phyloP scores from a whole-genome alignment of 2,113 vertebrate genomes.

The Zonotrichia leucophrys region DNA sequence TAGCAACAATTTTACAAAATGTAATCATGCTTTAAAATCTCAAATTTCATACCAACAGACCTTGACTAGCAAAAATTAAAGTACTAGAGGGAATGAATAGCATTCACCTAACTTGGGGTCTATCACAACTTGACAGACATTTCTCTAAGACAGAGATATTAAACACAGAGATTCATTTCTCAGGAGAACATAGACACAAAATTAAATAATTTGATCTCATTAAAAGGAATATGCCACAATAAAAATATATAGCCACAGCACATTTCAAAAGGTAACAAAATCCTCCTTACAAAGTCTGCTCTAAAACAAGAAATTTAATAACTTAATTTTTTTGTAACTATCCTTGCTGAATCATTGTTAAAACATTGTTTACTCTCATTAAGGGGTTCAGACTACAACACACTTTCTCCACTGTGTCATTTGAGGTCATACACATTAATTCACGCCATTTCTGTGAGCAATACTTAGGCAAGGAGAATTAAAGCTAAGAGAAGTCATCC shows the following conservation, averaged over 20 bases:
- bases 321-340: not conserved
- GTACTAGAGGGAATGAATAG: not conserved
- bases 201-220: not conserved
- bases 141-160: not conserved
- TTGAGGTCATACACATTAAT: not conserved
- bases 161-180: not conserved
- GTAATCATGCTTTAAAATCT: not conserved
- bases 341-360: not conserved
- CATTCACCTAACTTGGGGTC: not conserved
- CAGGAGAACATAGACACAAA: not conserved
- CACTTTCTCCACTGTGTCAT: fast-evolving
- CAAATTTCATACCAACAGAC: not conserved
- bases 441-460: not conserved
- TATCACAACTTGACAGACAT: not conserved
- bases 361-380: not conserved
- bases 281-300: not conserved
- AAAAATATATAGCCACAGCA: not conserved
- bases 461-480: not conserved
- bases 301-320: not conserved
- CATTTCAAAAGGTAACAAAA: not conserved
- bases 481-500: not conserved
- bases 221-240: not conserved
- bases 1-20: not conserved
- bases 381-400: not conserved
- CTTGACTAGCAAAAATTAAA: not conserved